These are phyloP conservation scores for Ectobius pallidus DNA, from an alignment of 2,888 invertebrate species.

Conservation along the genomic window DNA sequence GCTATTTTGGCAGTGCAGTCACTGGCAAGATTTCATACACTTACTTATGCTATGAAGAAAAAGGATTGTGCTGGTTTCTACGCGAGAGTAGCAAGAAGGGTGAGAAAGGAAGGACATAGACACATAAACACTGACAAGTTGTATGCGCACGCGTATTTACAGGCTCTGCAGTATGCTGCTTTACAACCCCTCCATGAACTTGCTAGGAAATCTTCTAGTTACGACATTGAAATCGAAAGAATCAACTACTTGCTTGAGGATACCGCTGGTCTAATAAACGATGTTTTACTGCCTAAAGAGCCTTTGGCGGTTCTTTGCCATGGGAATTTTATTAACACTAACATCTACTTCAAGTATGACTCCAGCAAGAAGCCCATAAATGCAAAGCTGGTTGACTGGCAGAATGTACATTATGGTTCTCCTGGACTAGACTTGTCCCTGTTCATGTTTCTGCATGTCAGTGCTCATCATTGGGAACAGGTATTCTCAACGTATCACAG, in stretches of 20 bases:
- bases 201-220: background rate
- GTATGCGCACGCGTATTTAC: background rate
- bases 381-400: constrained; percentile 43
- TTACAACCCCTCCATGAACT: background rate
- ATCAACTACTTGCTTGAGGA: constrained; percentile 47
- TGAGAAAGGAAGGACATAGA: background rate
- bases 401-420: constrained; percentile 48
- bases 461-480: constrained; percentile 46
- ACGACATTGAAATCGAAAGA: background rate
- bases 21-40: constrained; percentile 50
- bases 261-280: constrained; percentile 38
- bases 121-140: background rate
- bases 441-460: constrained; percentile 52
- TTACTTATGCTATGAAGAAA: constrained; percentile 46
- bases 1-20: constrained; percentile 44
- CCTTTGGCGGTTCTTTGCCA: constrained; percentile 51
- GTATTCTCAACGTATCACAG: constrained; percentile 48
- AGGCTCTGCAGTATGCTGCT: background rate
- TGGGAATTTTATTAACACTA: constrained; percentile 54
- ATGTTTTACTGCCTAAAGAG: constrained; percentile 34
- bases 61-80: constrained; percentile 3
- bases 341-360: constrained; percentile 52
- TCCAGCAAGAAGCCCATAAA: constrained; percentile 42
- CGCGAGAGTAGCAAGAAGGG: background rate
- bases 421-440: constrained; percentile 52